Evolutionary conservation across 2,797 vertebrate species (phyloP).

Genomic region (Lacerta agilis): DNA sequence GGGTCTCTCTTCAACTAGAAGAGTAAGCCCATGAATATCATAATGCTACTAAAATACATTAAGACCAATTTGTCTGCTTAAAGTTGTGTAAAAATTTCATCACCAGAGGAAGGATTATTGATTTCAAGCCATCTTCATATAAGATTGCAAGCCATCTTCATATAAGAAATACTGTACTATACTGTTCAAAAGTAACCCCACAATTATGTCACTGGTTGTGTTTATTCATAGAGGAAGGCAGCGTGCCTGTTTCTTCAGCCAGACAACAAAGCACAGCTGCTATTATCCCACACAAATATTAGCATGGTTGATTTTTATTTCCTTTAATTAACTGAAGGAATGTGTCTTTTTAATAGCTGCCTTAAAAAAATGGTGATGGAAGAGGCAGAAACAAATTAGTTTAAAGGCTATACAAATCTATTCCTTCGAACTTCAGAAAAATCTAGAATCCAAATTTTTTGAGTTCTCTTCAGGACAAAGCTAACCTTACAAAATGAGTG

Average conservation of each 20-base stretch:
- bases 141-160: constrained; percentile 73
- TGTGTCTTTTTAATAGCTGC: constrained; percentile 52
- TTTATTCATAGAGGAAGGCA: constrained; percentile 50
- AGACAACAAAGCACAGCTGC: constrained; percentile 52
- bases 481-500: neutral
- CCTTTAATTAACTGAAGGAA: constrained; percentile 38
- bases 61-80: constrained; percentile 64
- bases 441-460: neutral
- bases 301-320: constrained; percentile 55
- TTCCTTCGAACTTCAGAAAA: neutral
- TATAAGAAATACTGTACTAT: constrained; percentile 72
- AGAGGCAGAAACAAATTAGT: neutral
- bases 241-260: constrained; percentile 59
- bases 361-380: neutral
- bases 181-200: constrained; percentile 76
- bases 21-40: constrained; percentile 67
- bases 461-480: neutral
- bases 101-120: constrained; percentile 74
- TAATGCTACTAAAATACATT: constrained; percentile 68
- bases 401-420: neutral
- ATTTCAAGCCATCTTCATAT: constrained; percentile 73
- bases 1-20: constrained; percentile 70
- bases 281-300: constrained; percentile 27
- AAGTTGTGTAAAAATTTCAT: constrained; percentile 74
- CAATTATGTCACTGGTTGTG: constrained; percentile 77